Evolutionary conservation across 2,797 vertebrate species (phyloP), one percentile per base, ranked within the genome.

Genomic region (Sebastes vulpes): DNA sequence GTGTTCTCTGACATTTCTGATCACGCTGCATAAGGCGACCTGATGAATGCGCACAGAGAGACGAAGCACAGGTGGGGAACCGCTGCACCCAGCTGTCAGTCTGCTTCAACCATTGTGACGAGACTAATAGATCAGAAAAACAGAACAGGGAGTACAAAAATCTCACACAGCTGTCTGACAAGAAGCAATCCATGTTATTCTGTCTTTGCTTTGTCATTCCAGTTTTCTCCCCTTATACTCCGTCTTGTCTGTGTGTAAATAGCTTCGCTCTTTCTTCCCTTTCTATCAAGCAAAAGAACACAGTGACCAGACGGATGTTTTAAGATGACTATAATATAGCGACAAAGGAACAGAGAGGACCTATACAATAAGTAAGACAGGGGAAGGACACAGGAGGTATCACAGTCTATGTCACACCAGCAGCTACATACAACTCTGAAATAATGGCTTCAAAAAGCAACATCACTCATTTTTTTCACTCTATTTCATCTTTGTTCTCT

Each of bases 1-100:
- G 16, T 66, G 69, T 73, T 79, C 52, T 79, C 61, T 54, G 68
- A 73, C 67, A 72, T 79, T 76, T 85, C 65, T 64, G 28, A 81
- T 82, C 65, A 42, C 3, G 2, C 48, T 57, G 25, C 56, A 71
- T 58, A 10, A 81, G 32, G 21, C 3, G 5, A 70, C 21, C 60
- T 73, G 75, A 63, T 67, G 74, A 86, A 57, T 3, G 25, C 42
- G 59, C 26, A 14, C 0, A 20, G 25, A n/a, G 23, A 52, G 61
- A 18, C 7, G 11, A 53, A 54, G 66, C 50, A 46, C 63, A 73
- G 82, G 67, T 78, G 79, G 76, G 61, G 21, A 72, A 67, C 58
- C 31, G 63, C 76, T 58, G 48, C 64, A 71, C 35, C 59, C 53
- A 21, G 59, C 67, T 74, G 71, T 83, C 82, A 70, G 29, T 69